Evolutionary conservation across 2,113 vertebrate species (phyloP), one percentile per base, ranked within the genome.

Genomic region (Xyrauchen texanus): DNA sequence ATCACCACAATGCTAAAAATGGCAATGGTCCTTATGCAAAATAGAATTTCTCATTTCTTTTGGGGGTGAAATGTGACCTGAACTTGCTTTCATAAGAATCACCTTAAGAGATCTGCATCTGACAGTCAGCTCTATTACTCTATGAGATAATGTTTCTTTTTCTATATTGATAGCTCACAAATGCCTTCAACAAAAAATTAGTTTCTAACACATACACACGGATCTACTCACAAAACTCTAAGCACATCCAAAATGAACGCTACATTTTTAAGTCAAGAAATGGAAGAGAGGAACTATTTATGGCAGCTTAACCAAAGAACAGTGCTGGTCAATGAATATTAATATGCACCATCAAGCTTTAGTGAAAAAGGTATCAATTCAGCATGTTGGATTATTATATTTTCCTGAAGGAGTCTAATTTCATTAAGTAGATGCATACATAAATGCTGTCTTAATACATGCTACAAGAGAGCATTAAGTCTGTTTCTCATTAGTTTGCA

Each of bases 341-440:
- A 8, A 64, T 57, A 16, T 79, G 79, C 76, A 77, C 65, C 70
- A 65, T 79, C 52, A 66, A 63, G 46, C 58, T 74, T 67, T 61
- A 67, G 66, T 58, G 74, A 47, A 68, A 15, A 73, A 67, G 57
- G 10, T 47, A 34, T 55, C 44, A 57, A 12, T 76, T 79, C 83
- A 84, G 80, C 80, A 84, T 84, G 60, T 84, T 46, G 53, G 80
- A 84, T 81, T 66, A 70, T 60, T 53, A 47, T 44, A 76, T 68
- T 63, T 49, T 42, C 66, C 21, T 34, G 21, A 34, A 60, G 6
- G 63, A n/a, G 53, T 58, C 64, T 44, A 5, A 42, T 67, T 65
- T 52, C 1, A 67, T 62, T 53, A 60, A 63, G 52, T 5, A 79
- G 34, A n/a, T 53, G 63, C 52, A 79, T 42, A 79, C 8, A 8